Base-by-base conservation (phyloP, 1,140 invertebrate genomes). In the Cyclina sinensis region DNA sequence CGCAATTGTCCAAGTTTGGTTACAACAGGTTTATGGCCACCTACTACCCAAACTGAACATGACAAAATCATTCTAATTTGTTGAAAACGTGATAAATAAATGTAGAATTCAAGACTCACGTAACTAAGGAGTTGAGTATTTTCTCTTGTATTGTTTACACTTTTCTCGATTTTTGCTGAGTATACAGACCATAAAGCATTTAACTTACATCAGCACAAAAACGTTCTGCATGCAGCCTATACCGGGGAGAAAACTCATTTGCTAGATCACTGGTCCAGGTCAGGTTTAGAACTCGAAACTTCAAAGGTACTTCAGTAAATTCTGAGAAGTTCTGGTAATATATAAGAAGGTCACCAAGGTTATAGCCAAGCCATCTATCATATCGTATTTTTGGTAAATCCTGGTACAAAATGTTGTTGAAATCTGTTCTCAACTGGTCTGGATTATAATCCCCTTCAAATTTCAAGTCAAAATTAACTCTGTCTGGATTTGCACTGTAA, bases 201-300 rank as follows among this genome's bases (percentile, higher is more conserved):
- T 57, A 51, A 16, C 43, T 76, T 82, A 88, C 86, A 76, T 88
- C 86, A 73, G 5, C 46, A 73, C 86, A 88, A 54, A 88, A 88
- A n/a, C 79, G 39, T 57, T 83, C 68, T 21, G 86, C 86, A 48
- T 88, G 86, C n/a, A 82, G 68, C 43, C 79, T 9, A 35, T 48
- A 88, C 73, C 68, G 46, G 11, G 76, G 68, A n/a, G 86, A 88
- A 0, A 46, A 74, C 24, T 54, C 32, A 35, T 27, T 48, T 14
- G 68, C 14, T 24, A 88, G 78, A 21, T 88, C 86, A 30, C 32
- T n/a, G n/a, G 21, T 76, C 78, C 76, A 82, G 5, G 86, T 88
- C 11, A 88, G 86, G 74, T 88, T 88, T 21, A 83, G 79, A 18
- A 88, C 51, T 21, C 86, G 86, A 48, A 88, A 82, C 48, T 88